Base-by-base conservation (phyloP, 1,140 invertebrate species). In the Eriosoma lanigerum region DNA sequence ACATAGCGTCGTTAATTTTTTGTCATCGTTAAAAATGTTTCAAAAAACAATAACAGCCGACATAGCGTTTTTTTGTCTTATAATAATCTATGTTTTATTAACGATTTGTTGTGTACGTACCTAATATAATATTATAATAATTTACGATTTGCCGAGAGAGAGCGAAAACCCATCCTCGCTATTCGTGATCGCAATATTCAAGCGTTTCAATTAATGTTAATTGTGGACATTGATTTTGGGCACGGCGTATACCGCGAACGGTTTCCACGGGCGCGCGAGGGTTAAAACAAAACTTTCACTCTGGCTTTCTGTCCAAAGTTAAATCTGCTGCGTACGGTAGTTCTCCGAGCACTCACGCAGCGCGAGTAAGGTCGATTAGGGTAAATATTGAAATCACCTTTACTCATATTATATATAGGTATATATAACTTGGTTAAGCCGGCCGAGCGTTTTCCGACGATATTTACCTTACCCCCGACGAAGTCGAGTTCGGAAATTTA, bases 351-450 rank as follows among this genome's bases (percentile, higher is more conserved):
- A 56, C 19, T 3, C n/a, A 75, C 29, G 9, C 32, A 8, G 32
- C n/a, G 32, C 32, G 72, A 32, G 56, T 44, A 24, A 56, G 75
- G 75, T 78, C 75, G 75, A 78, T 78, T 78, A 78, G 75, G 75
- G 75, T 78, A 78, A 78, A 78, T 78, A 78, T 78, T 78, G 75
- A 78, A 78, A 78, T 78, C 75, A 60, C 75, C 73, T 76, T 76
- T n/a, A n/a, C n/a, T n/a, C n/a, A n/a, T n/a, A n/a, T n/a, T n/a
- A n/a, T n/a, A n/a, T n/a, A n/a, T n/a, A 76, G 3, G 8, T 38
- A 38, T 38, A 38, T 8, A 76, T 76, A 76, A 76, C 73, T 76
- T 60, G 38, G 56, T 38, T 76, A 78, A 78, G 75, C 56, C 75
- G 72, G n/a, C 72, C 52, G 56, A 58, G 52, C 75, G 52, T 32